phyloP scores from a whole-genome alignment of 2,113 vertebrate genomes.

The Passer domesticus region DNA sequence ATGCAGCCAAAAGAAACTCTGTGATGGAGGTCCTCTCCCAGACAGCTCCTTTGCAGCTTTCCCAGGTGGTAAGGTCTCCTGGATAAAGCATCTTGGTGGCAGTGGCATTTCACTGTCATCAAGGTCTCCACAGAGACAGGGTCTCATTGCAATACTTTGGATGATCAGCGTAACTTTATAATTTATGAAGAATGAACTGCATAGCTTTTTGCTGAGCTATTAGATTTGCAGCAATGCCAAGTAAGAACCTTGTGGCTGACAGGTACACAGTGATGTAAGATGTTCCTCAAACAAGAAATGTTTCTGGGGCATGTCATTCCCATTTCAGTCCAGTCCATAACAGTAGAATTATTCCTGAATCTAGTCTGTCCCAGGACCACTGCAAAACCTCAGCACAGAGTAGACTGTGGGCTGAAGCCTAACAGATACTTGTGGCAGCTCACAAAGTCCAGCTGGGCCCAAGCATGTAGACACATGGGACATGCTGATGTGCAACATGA shows the following conservation, averaged over 20 bases:
- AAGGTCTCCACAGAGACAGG: not conserved
- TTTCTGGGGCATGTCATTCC: not conserved
- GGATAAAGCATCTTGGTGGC: not conserved
- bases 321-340: not conserved
- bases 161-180: not conserved
- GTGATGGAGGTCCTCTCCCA: not conserved
- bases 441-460: not conserved
- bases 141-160: not conserved
- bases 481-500: accelerated
- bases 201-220: not conserved
- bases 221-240: not conserved
- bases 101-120: not conserved
- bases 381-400: not conserved
- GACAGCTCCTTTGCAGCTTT: not conserved
- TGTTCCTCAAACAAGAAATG: not conserved
- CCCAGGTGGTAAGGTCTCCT: not conserved
- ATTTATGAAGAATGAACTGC: not conserved
- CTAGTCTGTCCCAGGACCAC: not conserved
- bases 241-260: not conserved
- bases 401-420: not conserved
- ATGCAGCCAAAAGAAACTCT: not conserved
- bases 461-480: not conserved
- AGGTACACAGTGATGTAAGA: not conserved
- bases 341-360: not conserved
- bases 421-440: not conserved